Evolutionary conservation across 2,113 vertebrate genomes (phyloP), one percentile per base, ranked within the genome.

Genomic region (Actenoides hombroni): DNA sequence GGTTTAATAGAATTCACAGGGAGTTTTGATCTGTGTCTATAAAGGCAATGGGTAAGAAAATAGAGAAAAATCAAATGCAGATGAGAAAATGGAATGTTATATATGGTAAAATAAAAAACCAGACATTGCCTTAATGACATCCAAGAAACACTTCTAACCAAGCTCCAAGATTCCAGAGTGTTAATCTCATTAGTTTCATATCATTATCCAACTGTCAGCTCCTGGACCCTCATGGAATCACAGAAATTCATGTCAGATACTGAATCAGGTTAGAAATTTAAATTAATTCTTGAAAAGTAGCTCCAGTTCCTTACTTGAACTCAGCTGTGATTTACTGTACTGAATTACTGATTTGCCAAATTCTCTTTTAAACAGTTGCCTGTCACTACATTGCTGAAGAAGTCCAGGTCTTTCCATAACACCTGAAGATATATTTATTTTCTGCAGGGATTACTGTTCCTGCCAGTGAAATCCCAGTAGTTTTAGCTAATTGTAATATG

Each of bases 351-450:
- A 68, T 19, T 85, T 5, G 1, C 57, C 69, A 86, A 25, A 44
- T 82, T 82, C 29, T 74, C 18, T 89, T 92, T 91, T 79, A 56
- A 85, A 13, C 7, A 24, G 23, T 90, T 92, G 31, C 33, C 64
- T 88, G 63, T 86, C 59, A 40, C 67, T 84, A 49, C 54, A 25
- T 51, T 90, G 67, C 71, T 86, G 77, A 93, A 93, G 65, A n/a
- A 80, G 17, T 64, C 73, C 86, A 96, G 69, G 33, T 92, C 92
- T 92, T 96, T 95, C 91, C 92, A 85, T 91, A 90, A 79, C 82
- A 86, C 65, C 80, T 94, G 77, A 87, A 79, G 40, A 59, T 81
- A 6, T 64, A 54, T 91, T 91, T 93, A 90, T 95, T 94, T 96
- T 71, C 77, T 86, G 68, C 65, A 79, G 53, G 61, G 48, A 92